Evolutionary conservation across 2,888 invertebrate genomes (phyloP).

Genomic region (Eupithecia inturbata): DNA sequence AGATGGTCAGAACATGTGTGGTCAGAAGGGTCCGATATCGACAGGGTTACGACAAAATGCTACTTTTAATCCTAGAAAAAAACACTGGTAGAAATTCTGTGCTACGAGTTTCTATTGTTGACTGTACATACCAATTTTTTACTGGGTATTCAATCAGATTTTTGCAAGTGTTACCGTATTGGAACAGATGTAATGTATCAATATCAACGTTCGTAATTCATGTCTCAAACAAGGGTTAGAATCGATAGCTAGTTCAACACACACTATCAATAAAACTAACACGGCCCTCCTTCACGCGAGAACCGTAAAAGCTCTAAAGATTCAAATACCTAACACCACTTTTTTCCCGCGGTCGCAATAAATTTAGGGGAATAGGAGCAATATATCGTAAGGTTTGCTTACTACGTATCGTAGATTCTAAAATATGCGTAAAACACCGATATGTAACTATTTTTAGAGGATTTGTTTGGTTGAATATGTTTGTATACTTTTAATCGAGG

Average conservation of each 20-base stretch:
- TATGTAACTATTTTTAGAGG: neutral
- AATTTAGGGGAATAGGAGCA: conserved; percentile 56
- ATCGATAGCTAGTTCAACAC: conserved; percentile 22
- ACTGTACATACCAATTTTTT: neutral
- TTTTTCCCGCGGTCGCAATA: conserved; percentile 54
- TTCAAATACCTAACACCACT: conserved; percentile 52
- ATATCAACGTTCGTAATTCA: conserved; percentile 14
- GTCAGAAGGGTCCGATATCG: too few species aligned
- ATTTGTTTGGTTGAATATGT: neutral
- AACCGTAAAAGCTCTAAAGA: conserved; percentile 45
- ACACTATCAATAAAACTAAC: conserved; percentile 30
- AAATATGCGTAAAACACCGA: conserved; percentile 57
- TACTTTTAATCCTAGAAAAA: neutral
- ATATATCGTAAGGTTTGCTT: conserved; percentile 59
- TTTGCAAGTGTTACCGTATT: neutral
- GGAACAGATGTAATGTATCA: conserved; percentile 9
- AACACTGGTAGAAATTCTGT: neutral
- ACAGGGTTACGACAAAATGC: too few species aligned
- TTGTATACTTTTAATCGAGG: neutral
- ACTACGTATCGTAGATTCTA: conserved; percentile 61
- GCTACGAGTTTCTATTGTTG: neutral
- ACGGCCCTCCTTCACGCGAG: conserved; percentile 40
- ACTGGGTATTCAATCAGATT: neutral
- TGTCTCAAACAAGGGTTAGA: conserved; percentile 12
- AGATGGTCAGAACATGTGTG: too few species aligned